Evolutionary conservation across 2,113 vertebrate genomes (phyloP).

Genomic region (Ceratotherium simum): DNA sequence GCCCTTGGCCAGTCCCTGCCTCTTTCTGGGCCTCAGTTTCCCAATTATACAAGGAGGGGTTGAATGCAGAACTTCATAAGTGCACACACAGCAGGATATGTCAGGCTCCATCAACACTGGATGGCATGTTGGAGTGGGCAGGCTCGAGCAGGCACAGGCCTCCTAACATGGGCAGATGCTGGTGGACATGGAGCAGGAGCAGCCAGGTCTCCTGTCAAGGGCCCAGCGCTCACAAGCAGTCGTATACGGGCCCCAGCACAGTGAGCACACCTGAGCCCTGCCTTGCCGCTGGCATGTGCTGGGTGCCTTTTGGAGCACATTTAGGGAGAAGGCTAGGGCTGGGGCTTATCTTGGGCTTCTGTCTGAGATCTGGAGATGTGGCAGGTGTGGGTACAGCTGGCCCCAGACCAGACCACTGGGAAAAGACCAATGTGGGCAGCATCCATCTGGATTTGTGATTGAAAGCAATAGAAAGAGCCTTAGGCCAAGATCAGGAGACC

Average conservation of each 20-base stretch:
- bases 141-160: background rate
- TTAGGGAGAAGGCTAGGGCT: background rate
- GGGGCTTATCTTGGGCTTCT: background rate
- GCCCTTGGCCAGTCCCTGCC: background rate
- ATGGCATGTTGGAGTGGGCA: background rate
- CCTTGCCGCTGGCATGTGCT: no score
- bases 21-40: background rate
- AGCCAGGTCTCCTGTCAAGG: no score
- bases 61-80: background rate
- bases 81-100: background rate
- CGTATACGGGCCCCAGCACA: no score
- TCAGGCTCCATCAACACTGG: background rate
- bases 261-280: no score
- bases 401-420: background rate
- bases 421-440: background rate
- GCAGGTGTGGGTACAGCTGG: background rate
- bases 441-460: background rate
- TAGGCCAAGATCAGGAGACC: background rate
- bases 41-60: background rate
- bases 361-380: background rate
- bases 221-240: no score
- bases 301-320: background rate
- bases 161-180: no score
- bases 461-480: background rate
- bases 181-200: no score